Conservation (phyloP, 1,140 invertebrate species). For the Lamellibrachia luymesi region DNA sequence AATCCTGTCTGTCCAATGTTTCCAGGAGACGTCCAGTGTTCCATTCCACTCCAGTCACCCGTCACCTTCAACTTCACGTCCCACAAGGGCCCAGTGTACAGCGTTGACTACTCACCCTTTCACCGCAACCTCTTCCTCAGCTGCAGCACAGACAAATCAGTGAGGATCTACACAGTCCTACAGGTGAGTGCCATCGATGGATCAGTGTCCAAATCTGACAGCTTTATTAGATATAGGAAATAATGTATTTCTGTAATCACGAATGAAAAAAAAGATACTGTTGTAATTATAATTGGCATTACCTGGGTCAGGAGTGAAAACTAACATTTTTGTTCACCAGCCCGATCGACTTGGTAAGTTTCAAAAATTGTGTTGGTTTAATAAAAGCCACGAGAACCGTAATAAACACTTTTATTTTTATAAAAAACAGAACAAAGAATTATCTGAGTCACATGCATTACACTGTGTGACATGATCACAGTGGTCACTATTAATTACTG, state of each 20-base stretch:
- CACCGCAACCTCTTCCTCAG: constrained; percentile 55
- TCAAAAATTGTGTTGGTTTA: too few relatives aligned
- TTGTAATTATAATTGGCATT: too few relatives aligned
- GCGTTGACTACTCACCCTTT: constrained; percentile 53
- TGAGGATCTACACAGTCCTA: constrained; percentile 51
- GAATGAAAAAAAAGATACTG: too few relatives aligned
- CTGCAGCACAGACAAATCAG: constrained; percentile 50
- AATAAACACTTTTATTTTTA: too few relatives aligned
- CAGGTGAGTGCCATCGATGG: constrained; percentile 37
- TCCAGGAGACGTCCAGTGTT: constrained; percentile 46
- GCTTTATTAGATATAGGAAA: background rate
- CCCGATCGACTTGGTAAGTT: too few relatives aligned
- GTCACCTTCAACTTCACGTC: constrained; percentile 52
- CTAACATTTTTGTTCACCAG: too few relatives aligned
- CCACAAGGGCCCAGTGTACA: constrained; percentile 54
- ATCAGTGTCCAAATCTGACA: background rate
- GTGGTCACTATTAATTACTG: too few relatives aligned
- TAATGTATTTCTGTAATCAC: background rate
- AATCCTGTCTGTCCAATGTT: background rate
- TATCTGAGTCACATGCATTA: too few relatives aligned
- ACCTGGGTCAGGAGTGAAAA: too few relatives aligned
- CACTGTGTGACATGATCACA: too few relatives aligned
- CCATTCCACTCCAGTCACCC: constrained; percentile 48
- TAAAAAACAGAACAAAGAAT: too few relatives aligned
- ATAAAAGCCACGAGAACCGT: too few relatives aligned